These are phyloP conservation scores for Girardia tigrina DNA, from an alignment of 2,888 invertebrate genomes.

Conservation along the genomic window DNA sequence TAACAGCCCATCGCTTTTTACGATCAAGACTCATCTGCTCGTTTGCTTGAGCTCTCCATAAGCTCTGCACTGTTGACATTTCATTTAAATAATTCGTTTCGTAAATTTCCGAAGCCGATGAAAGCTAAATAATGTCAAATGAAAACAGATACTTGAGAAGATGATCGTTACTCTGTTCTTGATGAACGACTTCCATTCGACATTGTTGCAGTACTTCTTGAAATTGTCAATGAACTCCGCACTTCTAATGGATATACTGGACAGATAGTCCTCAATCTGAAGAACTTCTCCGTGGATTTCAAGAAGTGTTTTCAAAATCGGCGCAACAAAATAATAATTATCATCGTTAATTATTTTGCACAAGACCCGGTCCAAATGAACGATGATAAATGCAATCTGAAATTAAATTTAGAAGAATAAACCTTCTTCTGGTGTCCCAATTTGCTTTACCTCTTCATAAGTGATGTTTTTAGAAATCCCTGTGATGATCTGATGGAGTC, in stretches of 20 bases:
- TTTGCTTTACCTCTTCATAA: slow-evolving; percentile 20
- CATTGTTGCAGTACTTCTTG: slow-evolving; percentile 54
- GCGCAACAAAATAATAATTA: slow-evolving; percentile 57
- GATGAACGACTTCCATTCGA: slow-evolving; percentile 53
- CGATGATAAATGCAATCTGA: background rate
- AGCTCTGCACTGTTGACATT: slow-evolving; percentile 23
- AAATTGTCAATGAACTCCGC: slow-evolving; percentile 56
- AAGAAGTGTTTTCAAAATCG: slow-evolving; percentile 57
- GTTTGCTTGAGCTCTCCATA: slow-evolving; percentile 18
- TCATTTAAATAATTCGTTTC: slow-evolving; percentile 24
- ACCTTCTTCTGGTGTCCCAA: no score
- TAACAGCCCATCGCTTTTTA: background rate
- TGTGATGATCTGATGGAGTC: slow-evolving; percentile 34
- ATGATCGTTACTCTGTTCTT: slow-evolving; percentile 42
- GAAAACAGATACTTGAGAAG: background rate
- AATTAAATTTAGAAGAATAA: background rate
- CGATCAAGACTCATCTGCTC: slow-evolving; percentile 18
- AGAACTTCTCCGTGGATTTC: slow-evolving; percentile 52
- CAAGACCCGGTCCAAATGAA: background rate
- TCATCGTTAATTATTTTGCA: slow-evolving; percentile 46
- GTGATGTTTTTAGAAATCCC: background rate
- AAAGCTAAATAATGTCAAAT: slow-evolving; percentile 39
- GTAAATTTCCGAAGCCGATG: background rate
- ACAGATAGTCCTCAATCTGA: slow-evolving; percentile 43
- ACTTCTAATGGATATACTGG: slow-evolving; percentile 54